Base-by-base conservation (phyloP, 2,888 invertebrate species). In the Coelinius sp. region DNA sequence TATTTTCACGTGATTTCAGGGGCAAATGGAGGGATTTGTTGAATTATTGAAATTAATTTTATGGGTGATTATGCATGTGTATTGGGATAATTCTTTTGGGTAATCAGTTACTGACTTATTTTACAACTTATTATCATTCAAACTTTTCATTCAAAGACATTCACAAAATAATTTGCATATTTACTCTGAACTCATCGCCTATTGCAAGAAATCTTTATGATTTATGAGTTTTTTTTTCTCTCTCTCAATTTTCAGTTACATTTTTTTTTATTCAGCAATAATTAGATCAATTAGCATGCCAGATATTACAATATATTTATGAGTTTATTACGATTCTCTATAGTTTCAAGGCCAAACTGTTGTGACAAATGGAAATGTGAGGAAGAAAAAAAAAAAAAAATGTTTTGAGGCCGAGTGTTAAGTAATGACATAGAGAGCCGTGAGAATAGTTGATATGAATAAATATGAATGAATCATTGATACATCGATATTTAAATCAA, bases 1-100 rank as follows among this genome's bases (percentile, higher is more conserved):
- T 35, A 59, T 59, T 59, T 59, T 59, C 31, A 35, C 59, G 59
- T 59, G 59, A 59, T 59, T 59, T 35, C 35, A 35, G 59, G 59
- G 35, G 59, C 17, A 35, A 35, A 27, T 17, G 59, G 22, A 35
- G 59, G 20, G 8, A 8, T n/a, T 17, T 35, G 27, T 6, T 35
- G 35, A 59, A 59, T 59, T 59, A 59, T 59, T 31, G 14, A 17
- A 59, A 59, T 17, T 12, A 35, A 59, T 59, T 35, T 59, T 20
- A 59, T 25, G 59, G 35, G 17, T 17, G 35, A 35, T 59, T 35
- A 35, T 17, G 35, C 35, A 7, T 1, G n/a, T n/a, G 41, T 41
- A n/a, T 1, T 41, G 41, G 2, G 41, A n/a, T n/a, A 41, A 41
- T 41, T n/a, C n/a, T 12, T n/a, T 12, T 10, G 41, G n/a, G 41